Evolutionary conservation across 2,888 invertebrate genomes (phyloP).

Genomic region (Pocota personata): DNA sequence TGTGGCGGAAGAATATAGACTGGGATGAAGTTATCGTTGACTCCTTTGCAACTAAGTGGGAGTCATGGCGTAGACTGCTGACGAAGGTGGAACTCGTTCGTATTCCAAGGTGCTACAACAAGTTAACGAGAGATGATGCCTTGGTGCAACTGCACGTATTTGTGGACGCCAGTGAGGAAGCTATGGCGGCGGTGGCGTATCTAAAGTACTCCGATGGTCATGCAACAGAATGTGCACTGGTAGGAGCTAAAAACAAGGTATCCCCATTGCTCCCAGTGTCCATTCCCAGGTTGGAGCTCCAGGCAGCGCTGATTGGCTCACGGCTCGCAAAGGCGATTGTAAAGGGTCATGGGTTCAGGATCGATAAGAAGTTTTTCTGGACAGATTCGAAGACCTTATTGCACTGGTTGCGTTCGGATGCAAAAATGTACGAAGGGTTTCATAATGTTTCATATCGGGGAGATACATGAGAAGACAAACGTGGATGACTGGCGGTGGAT

Average conservation of each 20-base stretch:
- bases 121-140: not conserved
- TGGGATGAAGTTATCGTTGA: too few relatives aligned
- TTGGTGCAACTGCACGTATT: slow-evolving; percentile 34
- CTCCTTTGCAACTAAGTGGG: not conserved
- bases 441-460: too few relatives aligned
- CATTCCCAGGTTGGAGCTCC: too few relatives aligned
- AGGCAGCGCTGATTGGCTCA: too few relatives aligned
- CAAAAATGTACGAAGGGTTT: too few relatives aligned
- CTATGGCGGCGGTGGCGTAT: slow-evolving; percentile 9
- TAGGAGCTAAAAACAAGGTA: slow-evolving; percentile 3
- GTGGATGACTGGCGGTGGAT: slow-evolving; percentile 48
- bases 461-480: slow-evolving; percentile 53
- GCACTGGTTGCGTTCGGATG: too few relatives aligned
- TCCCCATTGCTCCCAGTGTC: too few relatives aligned
- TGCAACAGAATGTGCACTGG: not conserved
- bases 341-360: too few relatives aligned
- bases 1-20: too few relatives aligned
- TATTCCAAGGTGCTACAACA: slow-evolving; percentile 64
- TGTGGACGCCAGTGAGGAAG: slow-evolving; percentile 64
- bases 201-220: not conserved
- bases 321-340: too few relatives aligned
- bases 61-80: slow-evolving; percentile 40
- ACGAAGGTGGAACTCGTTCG: slow-evolving; percentile 26
- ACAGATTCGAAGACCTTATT: slow-evolving; percentile 75
- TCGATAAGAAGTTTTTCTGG: slow-evolving; percentile 62